Evolutionary conservation across 1,140 invertebrate species (phyloP).

Genomic region (Lineus longissimus): DNA sequence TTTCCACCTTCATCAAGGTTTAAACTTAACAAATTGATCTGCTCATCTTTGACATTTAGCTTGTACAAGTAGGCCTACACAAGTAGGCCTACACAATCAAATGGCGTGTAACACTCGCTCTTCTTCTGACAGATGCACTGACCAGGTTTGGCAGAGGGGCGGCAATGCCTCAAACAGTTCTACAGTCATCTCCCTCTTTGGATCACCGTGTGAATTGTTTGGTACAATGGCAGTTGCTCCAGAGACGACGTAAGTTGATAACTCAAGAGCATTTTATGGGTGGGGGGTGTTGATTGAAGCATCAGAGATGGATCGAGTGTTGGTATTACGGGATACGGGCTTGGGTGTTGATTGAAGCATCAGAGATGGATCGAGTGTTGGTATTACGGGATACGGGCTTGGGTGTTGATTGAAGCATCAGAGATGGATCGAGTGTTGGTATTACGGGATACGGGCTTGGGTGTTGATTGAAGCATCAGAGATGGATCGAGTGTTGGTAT

Average conservation of each 20-base stretch:
- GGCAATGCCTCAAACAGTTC: conserved; percentile 70
- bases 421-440: neutral
- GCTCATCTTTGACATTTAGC: no score
- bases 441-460: no score
- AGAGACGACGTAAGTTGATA: conserved; percentile 26
- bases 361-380: neutral
- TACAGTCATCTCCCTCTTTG: conserved; percentile 62
- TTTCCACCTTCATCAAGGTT: no score
- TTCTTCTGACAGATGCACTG: conserved; percentile 54
- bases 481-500: neutral
- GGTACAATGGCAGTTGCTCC: conserved; percentile 53
- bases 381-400: no score
- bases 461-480: neutral
- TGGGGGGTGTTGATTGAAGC: neutral
- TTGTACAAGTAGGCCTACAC: no score
- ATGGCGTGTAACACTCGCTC: neutral
- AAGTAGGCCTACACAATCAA: no score
- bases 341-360: neutral
- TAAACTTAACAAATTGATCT: no score
- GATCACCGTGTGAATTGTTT: conserved; percentile 60
- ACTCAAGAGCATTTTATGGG: neutral
- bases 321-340: no score
- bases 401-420: neutral
- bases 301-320: neutral
- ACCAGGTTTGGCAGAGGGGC: conserved; percentile 62